Conservation (phyloP, 1,140 invertebrate species). For the Cotesia glomerata region DNA sequence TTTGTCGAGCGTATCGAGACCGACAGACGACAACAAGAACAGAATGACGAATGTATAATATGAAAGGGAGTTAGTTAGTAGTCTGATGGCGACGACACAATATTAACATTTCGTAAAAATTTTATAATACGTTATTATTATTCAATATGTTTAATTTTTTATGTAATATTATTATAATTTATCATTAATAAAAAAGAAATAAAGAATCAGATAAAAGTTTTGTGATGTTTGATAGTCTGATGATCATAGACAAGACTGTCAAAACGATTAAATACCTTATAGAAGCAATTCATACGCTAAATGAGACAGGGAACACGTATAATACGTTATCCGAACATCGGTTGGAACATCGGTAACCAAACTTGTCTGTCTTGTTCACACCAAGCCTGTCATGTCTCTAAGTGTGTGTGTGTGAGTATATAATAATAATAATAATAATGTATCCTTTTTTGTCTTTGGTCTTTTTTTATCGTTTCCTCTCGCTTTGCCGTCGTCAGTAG, state of each 20-base stretch:
- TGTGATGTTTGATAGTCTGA: neutral
- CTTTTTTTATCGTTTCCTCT: neutral
- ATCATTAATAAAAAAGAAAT: neutral
- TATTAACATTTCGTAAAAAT: constrained; percentile 15
- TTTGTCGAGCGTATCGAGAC: constrained; percentile 51
- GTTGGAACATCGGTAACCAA: constrained; percentile 53
- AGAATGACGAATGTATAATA: neutral
- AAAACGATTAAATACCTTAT: neutral
- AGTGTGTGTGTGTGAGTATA: neutral
- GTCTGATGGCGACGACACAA: constrained; percentile 14
- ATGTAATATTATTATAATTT: too few relatives aligned
- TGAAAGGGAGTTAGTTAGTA: neutral
- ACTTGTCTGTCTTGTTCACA: constrained; percentile 55
- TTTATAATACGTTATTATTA: neutral
- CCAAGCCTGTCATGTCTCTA: constrained; percentile 4
- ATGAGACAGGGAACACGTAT: constrained; percentile 16
- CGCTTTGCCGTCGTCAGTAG: too few relatives aligned
- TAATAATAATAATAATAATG: neutral
- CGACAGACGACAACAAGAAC: constrained; percentile 43
- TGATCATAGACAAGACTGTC: neutral
- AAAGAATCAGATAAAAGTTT: too few relatives aligned
- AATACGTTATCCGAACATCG: constrained; percentile 14
- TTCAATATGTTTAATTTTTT: too few relatives aligned
- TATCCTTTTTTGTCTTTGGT: neutral
- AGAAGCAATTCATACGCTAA: neutral